A percentile compares a stretch with the other conserved stretches of the same genome.
Conservation (phyloP, 2,113 vertebrate genomes). For the Cyanistes caeruleus region DNA sequence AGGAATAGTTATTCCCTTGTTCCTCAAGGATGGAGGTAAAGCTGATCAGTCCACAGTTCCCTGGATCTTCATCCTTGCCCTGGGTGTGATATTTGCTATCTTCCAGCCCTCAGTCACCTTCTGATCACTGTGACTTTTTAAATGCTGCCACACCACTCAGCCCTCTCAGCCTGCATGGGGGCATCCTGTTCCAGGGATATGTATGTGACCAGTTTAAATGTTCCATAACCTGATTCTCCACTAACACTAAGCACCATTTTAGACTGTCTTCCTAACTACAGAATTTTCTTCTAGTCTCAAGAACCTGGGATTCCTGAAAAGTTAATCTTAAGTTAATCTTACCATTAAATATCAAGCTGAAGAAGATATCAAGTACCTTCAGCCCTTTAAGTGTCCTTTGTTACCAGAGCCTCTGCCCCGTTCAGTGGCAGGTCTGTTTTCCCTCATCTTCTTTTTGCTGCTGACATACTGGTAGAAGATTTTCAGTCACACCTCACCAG, state of each 20-base stretch:
- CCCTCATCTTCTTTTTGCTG: background rate
- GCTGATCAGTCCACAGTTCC: background rate
- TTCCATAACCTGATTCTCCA: background rate
- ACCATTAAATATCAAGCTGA: background rate
- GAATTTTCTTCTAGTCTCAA: background rate
- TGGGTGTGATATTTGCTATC: background rate
- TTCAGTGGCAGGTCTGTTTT: background rate
- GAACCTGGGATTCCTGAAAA: background rate
- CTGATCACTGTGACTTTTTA: background rate
- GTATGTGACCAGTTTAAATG: accelerated
- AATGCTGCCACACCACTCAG: background rate
- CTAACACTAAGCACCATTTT: too few relatives aligned
- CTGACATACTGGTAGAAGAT: background rate
- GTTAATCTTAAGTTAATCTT: too few relatives aligned
- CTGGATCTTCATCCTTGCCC: background rate
- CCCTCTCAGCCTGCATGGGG: background rate
- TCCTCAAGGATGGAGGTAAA: background rate
- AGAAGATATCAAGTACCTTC: background rate
- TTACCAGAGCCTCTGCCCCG: background rate
- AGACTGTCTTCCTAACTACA: background rate
- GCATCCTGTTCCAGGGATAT: background rate
- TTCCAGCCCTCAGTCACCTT: background rate
- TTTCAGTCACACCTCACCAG: background rate
- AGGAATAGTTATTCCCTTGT: background rate
- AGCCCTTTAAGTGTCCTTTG: background rate